These are phyloP conservation scores for Folsomia manolachei DNA, from an alignment of 2,888 invertebrate genomes.

Conservation along the genomic window DNA sequence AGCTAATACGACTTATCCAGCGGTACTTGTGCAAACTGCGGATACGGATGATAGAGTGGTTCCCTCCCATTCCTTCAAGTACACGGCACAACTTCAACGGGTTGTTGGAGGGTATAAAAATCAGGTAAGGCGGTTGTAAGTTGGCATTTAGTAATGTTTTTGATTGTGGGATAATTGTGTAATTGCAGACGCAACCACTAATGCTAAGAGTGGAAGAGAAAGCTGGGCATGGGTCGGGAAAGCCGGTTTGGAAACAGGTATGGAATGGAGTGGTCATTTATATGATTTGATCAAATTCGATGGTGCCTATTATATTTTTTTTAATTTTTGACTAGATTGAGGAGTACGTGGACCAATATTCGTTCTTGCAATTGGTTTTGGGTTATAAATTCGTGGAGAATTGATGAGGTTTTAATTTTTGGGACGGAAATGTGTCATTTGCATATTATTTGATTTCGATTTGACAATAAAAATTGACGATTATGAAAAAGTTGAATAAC, in stretches of 20 bases:
- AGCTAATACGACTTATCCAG: constrained; percentile 56
- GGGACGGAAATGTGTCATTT: too few relatives aligned
- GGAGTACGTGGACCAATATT: constrained; percentile 82
- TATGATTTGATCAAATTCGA: background rate
- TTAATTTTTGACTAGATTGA: constrained; percentile 68
- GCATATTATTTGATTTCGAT: background rate
- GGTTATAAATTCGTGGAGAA: background rate
- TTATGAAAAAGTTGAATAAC: too few relatives aligned
- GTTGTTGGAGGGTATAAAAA: constrained; percentile 52
- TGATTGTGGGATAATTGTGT: background rate
- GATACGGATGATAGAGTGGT: constrained; percentile 64
- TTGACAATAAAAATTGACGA: background rate
- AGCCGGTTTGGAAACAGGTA: constrained; percentile 60
- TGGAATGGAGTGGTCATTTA: background rate
- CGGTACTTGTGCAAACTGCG: constrained; percentile 58
- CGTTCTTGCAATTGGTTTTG: constrained; percentile 73
- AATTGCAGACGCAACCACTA: constrained; percentile 57
- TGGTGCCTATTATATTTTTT: background rate
- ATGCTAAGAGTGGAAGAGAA: constrained; percentile 60
- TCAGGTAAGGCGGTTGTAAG: constrained; percentile 53
- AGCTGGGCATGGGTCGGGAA: constrained; percentile 62
- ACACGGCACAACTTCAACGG: constrained; percentile 60
- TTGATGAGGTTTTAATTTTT: background rate
- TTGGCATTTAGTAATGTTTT: background rate
- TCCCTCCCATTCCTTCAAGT: constrained; percentile 62